A percentile compares a stretch with the other conserved stretches of the same genome.
phyloP scores from a whole-genome alignment of 1,140 invertebrate species.

The Grapholita molesta region DNA sequence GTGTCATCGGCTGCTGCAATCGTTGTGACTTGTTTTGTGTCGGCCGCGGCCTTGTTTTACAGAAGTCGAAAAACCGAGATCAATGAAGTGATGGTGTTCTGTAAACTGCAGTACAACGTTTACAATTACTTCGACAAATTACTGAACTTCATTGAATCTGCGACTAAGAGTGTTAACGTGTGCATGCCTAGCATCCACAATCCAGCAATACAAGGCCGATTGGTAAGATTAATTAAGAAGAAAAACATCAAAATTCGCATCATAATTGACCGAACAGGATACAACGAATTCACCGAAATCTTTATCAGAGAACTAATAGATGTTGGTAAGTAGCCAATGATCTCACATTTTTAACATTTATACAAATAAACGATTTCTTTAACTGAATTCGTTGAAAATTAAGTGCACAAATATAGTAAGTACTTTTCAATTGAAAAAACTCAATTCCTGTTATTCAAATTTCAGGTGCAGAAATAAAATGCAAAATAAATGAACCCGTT shows the following conservation, averaged over 20 bases:
- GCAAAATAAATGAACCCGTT: slow-evolving; percentile 42
- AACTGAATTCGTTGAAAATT: not conserved
- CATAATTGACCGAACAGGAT: slow-evolving; percentile 59
- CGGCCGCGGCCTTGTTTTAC: slow-evolving; percentile 63
- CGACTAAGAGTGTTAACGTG: slow-evolving; percentile 54
- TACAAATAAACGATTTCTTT: too few species aligned
- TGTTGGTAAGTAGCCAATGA: slow-evolving; percentile 45
- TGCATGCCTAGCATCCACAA: slow-evolving; percentile 72
- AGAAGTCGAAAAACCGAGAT: slow-evolving; percentile 59
- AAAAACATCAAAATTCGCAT: slow-evolving; percentile 62
- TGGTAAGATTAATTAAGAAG: slow-evolving; percentile 53
- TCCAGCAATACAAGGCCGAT: slow-evolving; percentile 60
- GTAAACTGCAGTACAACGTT: slow-evolving; percentile 67
- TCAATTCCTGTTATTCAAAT: slow-evolving; percentile 16
- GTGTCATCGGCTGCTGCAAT: slow-evolving; percentile 58
- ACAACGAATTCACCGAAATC: slow-evolving; percentile 60
- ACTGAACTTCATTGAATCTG: slow-evolving; percentile 60
- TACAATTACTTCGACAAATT: slow-evolving; percentile 69
- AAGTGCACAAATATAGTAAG: not conserved
- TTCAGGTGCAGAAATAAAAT: slow-evolving; percentile 68
- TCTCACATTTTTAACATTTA: too few species aligned
- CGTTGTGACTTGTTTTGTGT: slow-evolving; percentile 61
- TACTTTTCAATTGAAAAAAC: not conserved
- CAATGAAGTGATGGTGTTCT: slow-evolving; percentile 74
- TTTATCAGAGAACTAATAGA: slow-evolving; percentile 63